Conservation (phyloP, 2,888 invertebrate genomes). For the Sisyra terminalis region DNA sequence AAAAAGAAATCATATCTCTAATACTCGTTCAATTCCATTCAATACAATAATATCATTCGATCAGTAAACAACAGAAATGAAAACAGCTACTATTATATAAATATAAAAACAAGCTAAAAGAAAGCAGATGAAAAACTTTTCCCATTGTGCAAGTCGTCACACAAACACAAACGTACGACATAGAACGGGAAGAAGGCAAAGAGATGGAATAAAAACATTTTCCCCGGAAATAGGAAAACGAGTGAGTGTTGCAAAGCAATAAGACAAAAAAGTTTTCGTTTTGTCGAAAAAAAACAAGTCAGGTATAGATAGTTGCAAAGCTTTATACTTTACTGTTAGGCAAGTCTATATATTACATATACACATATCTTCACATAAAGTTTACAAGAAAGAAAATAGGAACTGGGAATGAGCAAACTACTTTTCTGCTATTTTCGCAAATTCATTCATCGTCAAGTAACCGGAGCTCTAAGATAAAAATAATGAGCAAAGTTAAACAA, state of each 20-base stretch:
- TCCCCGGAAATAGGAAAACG: not conserved
- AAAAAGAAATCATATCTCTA: too few species aligned
- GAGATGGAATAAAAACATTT: conserved; percentile 1
- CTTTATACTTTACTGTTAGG: not conserved
- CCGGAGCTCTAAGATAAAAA: not conserved
- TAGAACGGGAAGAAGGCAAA: not conserved
- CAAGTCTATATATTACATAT: conserved; percentile 1
- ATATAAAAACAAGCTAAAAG: not conserved
- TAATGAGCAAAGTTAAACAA: too few species aligned
- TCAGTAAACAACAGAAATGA: not conserved
- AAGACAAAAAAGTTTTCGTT: conserved; percentile 1
- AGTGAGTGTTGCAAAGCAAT: conserved; percentile 2
- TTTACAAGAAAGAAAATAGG: not conserved
- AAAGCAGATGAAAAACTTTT: not conserved
- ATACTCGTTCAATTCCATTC: too few species aligned
- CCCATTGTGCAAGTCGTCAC: not conserved
- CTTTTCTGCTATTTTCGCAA: conserved; percentile 3
- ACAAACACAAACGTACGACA: not conserved
- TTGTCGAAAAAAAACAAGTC: not conserved
- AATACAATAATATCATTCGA: too few species aligned
- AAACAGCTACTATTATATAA: not conserved
- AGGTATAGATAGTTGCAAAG: not conserved
- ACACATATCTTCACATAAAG: not conserved
- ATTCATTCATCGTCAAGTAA: conserved; percentile 5
- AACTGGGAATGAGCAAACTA: not conserved